Conservation (phyloP, 2,888 invertebrate species). For the Aphidoletes aphidimyza region DNA sequence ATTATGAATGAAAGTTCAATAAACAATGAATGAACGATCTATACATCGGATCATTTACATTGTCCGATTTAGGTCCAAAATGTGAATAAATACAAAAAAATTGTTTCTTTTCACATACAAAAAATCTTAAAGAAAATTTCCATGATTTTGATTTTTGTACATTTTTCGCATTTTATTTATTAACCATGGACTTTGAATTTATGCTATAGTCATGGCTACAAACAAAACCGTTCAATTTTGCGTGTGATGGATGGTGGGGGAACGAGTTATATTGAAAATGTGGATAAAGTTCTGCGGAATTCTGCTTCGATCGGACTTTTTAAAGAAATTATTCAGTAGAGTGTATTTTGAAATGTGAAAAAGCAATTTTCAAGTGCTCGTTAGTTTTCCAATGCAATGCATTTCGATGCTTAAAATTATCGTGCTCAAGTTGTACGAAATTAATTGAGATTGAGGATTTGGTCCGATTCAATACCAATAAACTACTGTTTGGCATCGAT, state of each 20-base stretch:
- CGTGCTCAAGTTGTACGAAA: not conserved
- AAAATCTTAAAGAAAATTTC: too few relatives aligned
- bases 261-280: too few relatives aligned
- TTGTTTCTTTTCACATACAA: not conserved
- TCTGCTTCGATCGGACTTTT: not conserved
- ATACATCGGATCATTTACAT: not conserved
- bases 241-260: too few relatives aligned
- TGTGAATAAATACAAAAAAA: too few relatives aligned
- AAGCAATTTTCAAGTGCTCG: slow-evolving; percentile 35
- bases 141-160: too few relatives aligned
- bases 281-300: not conserved
- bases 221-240: too few relatives aligned
- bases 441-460: slow-evolving; percentile 19
- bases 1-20: not conserved
- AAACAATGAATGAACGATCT: not conserved
- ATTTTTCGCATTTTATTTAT: too few relatives aligned
- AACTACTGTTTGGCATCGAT: not conserved
- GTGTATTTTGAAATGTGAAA: not conserved
- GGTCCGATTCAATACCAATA: not conserved
- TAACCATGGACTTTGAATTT: too few relatives aligned
- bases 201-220: too few relatives aligned
- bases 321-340: too few relatives aligned
- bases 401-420: not conserved
- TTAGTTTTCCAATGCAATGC: not conserved
- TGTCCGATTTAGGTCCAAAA: too few relatives aligned